These are phyloP conservation scores for Perognathus longimembris DNA, from an alignment of 2,113 vertebrate species.

Conservation along the genomic window DNA sequence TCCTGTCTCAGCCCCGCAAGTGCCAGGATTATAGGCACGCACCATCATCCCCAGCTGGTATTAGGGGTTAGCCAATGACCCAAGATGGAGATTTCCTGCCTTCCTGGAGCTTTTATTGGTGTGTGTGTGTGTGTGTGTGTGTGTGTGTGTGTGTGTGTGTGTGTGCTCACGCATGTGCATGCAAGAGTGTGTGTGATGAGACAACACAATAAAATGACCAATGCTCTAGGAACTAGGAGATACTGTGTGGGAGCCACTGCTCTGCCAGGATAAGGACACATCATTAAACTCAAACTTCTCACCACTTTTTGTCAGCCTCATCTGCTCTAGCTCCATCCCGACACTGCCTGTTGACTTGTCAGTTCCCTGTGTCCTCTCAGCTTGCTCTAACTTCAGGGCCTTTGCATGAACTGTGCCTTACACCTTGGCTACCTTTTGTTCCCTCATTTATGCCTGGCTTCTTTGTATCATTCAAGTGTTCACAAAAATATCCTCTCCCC, in stretches of 20 bases:
- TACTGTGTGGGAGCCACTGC: accelerated
- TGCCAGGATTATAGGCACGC: neutral
- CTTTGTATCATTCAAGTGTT: neutral
- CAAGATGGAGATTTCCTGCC: neutral
- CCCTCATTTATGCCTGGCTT: neutral
- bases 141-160: too few species aligned
- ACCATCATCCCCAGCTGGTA: neutral
- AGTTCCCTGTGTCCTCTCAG: neutral
- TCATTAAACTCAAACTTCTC: neutral
- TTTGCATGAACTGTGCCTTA: neutral
- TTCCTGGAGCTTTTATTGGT: neutral
- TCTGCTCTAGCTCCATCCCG: neutral
- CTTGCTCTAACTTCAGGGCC: neutral
- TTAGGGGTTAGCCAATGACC: neutral
- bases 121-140: too few species aligned
- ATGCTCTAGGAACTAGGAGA: too few species aligned
- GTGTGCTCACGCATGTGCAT: too few species aligned
- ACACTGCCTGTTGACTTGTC: neutral
- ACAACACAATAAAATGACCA: neutral
- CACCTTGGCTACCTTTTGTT: neutral
- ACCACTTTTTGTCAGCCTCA: neutral
- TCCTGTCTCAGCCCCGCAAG: neutral
- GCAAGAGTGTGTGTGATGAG: neutral
- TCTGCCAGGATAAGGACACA: neutral
- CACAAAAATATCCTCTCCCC: neutral